These are phyloP conservation scores for Penaeus chinensis DNA, from an alignment of 1,140 invertebrate species.

Conservation along the genomic window DNA sequence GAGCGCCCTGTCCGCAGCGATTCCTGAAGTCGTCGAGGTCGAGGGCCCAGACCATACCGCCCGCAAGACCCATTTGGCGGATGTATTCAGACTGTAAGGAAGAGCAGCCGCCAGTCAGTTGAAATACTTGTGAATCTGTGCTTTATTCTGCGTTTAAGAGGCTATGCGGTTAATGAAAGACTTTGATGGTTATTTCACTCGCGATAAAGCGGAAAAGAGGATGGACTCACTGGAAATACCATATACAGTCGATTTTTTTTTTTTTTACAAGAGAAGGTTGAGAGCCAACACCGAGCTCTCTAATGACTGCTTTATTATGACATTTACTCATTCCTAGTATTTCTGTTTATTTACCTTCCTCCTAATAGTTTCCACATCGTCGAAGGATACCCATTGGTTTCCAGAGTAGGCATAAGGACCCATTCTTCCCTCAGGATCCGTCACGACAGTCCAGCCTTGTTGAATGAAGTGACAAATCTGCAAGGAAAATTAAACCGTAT, in stretches of 20 bases:
- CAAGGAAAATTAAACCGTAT: neutral
- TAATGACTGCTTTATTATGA: too few species aligned
- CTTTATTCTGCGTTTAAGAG: neutral
- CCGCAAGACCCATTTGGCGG: slow-evolving; percentile 80
- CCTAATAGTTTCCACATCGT: slow-evolving; percentile 83
- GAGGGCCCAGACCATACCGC: slow-evolving; percentile 91
- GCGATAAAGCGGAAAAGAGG: too few species aligned
- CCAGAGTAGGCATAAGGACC: slow-evolving; percentile 87
- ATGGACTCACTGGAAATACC: too few species aligned
- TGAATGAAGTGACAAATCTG: slow-evolving; percentile 64
- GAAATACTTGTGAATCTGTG: too few species aligned
- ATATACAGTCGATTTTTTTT: too few species aligned
- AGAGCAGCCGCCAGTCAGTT: slow-evolving; percentile 32
- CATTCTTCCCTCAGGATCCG: slow-evolving; percentile 81
- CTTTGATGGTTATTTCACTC: too few species aligned
- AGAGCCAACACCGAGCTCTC: too few species aligned
- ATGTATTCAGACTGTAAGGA: slow-evolving; percentile 75
- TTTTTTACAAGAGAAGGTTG: too few species aligned
- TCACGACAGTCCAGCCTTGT: slow-evolving; percentile 81
- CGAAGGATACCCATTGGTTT: slow-evolving; percentile 87
- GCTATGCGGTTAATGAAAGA: too few species aligned
- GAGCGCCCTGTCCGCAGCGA: slow-evolving; percentile 73
- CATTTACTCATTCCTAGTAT: neutral
- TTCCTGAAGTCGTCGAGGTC: slow-evolving; percentile 85
- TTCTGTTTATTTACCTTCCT: slow-evolving; percentile 65